These are phyloP conservation scores for Catostomus latipinnis DNA, from an alignment of 2,797 vertebrate genomes.

Conservation along the genomic window DNA sequence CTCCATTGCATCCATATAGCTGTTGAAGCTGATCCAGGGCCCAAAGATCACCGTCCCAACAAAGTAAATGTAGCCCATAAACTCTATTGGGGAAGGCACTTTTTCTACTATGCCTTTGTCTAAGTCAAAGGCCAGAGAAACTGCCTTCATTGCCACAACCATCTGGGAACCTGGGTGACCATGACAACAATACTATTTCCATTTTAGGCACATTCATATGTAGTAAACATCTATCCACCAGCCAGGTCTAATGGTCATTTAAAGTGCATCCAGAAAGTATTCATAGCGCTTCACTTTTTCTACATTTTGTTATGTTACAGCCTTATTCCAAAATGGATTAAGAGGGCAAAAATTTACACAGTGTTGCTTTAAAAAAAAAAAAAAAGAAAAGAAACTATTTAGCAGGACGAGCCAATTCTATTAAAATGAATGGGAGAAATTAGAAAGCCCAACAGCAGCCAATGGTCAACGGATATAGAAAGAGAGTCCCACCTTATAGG, in stretches of 20 bases:
- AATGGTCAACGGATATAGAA: too few species aligned
- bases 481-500: too few species aligned
- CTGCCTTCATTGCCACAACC: conserved; percentile 94
- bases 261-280: too few species aligned
- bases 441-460: too few species aligned
- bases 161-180: conserved; percentile 85
- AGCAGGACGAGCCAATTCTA: too few species aligned
- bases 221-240: neutral
- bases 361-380: too few species aligned
- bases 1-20: conserved; percentile 80
- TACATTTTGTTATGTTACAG: too few species aligned
- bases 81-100: conserved; percentile 81
- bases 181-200: neutral
- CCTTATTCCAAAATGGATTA: too few species aligned
- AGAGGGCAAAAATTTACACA: too few species aligned
- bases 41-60: conserved; percentile 90
- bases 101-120: conserved; percentile 78
- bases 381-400: too few species aligned
- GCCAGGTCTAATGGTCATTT: conserved; percentile 9
- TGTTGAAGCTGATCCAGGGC: conserved; percentile 89
- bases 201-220: neutral
- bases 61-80: conserved; percentile 91
- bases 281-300: too few species aligned
- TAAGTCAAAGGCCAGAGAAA: conserved; percentile 90
- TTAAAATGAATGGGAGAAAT: too few species aligned